Evolutionary conservation across 2,888 invertebrate species (phyloP).

Genomic region (Chesias legatella): DNA sequence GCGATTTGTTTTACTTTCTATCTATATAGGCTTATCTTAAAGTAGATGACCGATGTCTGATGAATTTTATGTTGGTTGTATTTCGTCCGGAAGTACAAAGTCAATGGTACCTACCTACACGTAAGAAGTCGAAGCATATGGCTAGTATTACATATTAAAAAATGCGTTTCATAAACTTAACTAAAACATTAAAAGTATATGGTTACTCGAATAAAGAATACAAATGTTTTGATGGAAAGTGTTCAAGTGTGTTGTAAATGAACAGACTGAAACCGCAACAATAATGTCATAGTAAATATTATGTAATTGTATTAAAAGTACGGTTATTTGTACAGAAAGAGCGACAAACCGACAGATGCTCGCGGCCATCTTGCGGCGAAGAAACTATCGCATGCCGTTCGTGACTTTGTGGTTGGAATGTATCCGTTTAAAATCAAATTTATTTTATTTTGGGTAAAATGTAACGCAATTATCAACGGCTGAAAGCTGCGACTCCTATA

Average conservation of each 20-base stretch:
- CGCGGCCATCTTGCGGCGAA: conserved; percentile 69
- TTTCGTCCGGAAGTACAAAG: no score
- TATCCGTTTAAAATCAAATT: conserved; percentile 74
- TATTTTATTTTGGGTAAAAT: conserved; percentile 45
- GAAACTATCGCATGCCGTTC: conserved; percentile 60
- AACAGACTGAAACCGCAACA: conserved; percentile 60
- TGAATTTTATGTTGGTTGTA: no score
- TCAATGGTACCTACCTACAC: no score
- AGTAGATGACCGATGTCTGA: no score
- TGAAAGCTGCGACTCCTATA: conserved; percentile 46
- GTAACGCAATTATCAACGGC: conserved; percentile 51
- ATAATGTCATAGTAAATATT: conserved; percentile 57
- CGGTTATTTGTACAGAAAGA: conserved; percentile 66
- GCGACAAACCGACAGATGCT: conserved; percentile 78
- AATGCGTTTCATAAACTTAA: no score
- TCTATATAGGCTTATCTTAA: no score
- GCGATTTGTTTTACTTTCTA: no score
- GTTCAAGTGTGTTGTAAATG: conserved; percentile 43
- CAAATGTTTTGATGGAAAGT: conserved; percentile 42
- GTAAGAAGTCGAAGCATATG: no score
- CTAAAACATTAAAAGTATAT: no score
- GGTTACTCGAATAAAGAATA: neutral
- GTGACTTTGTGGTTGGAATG: conserved; percentile 72
- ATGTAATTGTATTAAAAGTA: conserved; percentile 62
- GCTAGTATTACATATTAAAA: no score